A percentile compares a stretch with the other conserved stretches of the same genome.
Evolutionary conservation across 2,113 vertebrate species (phyloP).

Genomic region (Mohoua ochrocephala): DNA sequence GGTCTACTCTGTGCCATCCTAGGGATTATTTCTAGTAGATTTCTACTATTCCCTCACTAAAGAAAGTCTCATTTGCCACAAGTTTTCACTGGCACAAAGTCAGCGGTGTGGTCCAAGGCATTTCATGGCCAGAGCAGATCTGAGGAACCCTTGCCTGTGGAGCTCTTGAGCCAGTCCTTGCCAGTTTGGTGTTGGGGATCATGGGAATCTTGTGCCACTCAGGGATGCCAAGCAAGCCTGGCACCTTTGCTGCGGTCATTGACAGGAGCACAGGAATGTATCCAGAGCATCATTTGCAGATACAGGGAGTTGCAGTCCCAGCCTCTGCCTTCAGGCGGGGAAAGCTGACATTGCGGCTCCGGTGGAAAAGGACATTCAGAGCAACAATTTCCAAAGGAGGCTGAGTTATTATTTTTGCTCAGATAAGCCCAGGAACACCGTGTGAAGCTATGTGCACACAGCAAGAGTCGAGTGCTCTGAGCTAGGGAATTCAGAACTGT

Average conservation of each 20-base stretch:
- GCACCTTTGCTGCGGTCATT: rapidly evolving
- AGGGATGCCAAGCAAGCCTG: not conserved
- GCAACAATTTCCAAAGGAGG: not conserved
- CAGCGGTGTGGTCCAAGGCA: rapidly evolving
- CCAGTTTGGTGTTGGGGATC: rapidly evolving
- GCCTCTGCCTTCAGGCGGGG: not conserved
- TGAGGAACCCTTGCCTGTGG: not conserved
- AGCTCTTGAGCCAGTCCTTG: not conserved
- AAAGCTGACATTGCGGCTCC: rapidly evolving
- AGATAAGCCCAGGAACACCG: constrained; percentile 22
- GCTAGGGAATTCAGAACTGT: constrained; percentile 37
- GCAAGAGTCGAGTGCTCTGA: not conserved
- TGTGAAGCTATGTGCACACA: not conserved
- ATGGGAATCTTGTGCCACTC: rapidly evolving
- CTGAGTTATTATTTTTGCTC: not conserved
- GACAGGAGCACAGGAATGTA: not conserved
- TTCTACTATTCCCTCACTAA: not conserved
- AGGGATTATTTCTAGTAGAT: not conserved
- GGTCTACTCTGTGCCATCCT: rapidly evolving
- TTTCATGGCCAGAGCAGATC: not conserved
- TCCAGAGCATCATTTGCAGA: not conserved
- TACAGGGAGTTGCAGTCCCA: not conserved
- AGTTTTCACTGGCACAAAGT: not conserved
- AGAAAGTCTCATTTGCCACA: not conserved
- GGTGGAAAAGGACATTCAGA: not conserved